phyloP scores from a whole-genome alignment of 2,888 invertebrate species.

The Netelia fuscicornis region DNA sequence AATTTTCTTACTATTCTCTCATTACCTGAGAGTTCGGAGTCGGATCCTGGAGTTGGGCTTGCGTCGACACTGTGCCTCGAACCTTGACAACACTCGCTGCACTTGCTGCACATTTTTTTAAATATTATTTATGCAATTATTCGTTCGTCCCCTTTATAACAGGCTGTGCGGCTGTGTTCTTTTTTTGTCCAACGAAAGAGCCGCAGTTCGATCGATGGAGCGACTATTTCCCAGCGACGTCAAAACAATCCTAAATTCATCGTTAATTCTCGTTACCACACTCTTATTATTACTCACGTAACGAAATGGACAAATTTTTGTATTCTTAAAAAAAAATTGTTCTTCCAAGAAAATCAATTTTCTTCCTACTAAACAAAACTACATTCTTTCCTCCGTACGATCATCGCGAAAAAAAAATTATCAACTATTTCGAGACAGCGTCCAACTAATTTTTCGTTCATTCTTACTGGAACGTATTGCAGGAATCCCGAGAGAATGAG shows the following conservation, averaged over 20 bases:
- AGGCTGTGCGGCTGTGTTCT: background rate
- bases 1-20: conserved; percentile 49
- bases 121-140: conserved; percentile 23
- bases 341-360: conserved; percentile 3
- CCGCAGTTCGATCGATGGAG: conserved; percentile 13
- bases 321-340: background rate
- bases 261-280: conserved; percentile 8
- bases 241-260: background rate
- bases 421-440: background rate
- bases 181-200: conserved; percentile 19
- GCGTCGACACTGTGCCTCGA: conserved; percentile 82
- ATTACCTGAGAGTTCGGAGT: conserved; percentile 83
- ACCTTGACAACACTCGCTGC: conserved; percentile 85
- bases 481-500: background rate
- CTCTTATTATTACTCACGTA: background rate
- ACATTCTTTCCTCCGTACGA: background rate
- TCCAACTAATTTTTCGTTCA: background rate
- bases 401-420: background rate
- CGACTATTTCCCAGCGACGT: background rate
- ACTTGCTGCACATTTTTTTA: conserved; percentile 84
- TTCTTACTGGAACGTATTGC: background rate
- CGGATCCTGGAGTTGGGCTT: conserved; percentile 81
- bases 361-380: background rate
- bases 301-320: too few species aligned
- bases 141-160: conserved; percentile 6